phyloP scores from a whole-genome alignment of 1,140 invertebrate genomes.

The Caerostris extrusa region DNA sequence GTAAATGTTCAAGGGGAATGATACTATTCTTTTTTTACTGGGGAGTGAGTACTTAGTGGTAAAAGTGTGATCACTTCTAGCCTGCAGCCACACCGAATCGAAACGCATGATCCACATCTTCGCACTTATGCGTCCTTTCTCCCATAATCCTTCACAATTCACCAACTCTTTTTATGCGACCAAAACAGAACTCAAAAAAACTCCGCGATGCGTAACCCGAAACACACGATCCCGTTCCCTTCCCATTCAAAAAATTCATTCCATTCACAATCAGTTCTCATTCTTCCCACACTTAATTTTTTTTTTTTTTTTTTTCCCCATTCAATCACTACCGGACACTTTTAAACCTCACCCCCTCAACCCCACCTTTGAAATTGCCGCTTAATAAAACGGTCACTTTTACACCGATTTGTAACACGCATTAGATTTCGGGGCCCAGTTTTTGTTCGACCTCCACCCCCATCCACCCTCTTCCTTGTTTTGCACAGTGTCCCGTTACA shows the following conservation, averaged over 20 bases:
- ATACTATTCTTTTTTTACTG: too few species aligned
- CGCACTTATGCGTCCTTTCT: background rate
- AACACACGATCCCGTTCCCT: background rate
- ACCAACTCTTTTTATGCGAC: background rate
- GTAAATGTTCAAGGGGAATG: too few species aligned
- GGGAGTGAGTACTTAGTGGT: too few species aligned
- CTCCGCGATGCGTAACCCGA: background rate
- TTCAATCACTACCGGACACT: background rate
- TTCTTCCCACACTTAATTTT: background rate
- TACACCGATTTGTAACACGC: conserved; percentile 26
- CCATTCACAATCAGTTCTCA: background rate
- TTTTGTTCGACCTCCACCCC: background rate
- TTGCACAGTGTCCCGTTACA: background rate
- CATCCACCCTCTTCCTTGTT: too few species aligned
- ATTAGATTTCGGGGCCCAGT: background rate
- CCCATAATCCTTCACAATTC: conserved; percentile 1
- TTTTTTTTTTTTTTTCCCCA: background rate
- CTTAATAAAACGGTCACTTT: conserved; percentile 27
- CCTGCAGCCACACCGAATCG: background rate
- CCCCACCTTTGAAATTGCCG: background rate
- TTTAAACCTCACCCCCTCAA: background rate
- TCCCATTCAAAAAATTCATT: background rate
- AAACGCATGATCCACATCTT: background rate
- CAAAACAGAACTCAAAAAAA: background rate
- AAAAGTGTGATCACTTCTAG: background rate